Percentiles rank a stretch among this genome's conserved stretches.
Evolutionary conservation across 2,888 invertebrate genomes (phyloP).

Genomic region (Ethmia dodecea): DNA sequence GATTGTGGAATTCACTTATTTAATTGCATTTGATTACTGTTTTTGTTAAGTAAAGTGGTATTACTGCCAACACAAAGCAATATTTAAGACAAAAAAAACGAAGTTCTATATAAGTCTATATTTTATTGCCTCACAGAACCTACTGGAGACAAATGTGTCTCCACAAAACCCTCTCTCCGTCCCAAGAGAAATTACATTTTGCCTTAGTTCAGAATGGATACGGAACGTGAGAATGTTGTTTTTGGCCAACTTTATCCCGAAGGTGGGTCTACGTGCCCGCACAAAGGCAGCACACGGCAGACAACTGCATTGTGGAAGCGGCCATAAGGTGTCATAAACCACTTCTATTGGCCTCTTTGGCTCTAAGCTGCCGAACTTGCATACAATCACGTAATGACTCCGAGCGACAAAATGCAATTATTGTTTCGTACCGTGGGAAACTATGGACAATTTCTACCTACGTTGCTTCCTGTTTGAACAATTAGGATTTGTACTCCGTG

Average conservation of each 20-base stretch:
- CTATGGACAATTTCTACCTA: constrained; percentile 27
- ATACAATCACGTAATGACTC: constrained; percentile 69
- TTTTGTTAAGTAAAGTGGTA: too few relatives aligned
- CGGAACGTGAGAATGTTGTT: constrained; percentile 68
- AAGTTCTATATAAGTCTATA: too few relatives aligned
- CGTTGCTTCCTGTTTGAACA: constrained; percentile 10
- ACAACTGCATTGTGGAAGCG: constrained; percentile 51
- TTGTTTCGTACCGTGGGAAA: constrained; percentile 61
- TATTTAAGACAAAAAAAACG: too few relatives aligned
- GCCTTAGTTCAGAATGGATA: too few relatives aligned
- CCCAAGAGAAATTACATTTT: too few relatives aligned
- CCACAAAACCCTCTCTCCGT: too few relatives aligned
- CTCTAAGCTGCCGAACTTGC: constrained; percentile 60
- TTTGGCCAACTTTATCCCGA: constrained; percentile 52
- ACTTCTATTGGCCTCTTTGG: constrained; percentile 37
- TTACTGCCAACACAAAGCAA: too few relatives aligned
- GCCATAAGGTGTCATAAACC: constrained; percentile 50
- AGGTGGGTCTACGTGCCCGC: constrained; percentile 54
- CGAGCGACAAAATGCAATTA: constrained; percentile 62
- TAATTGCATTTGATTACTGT: too few relatives aligned
- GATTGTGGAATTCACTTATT: too few relatives aligned
- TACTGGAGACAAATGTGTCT: too few relatives aligned
- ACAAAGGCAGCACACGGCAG: constrained; percentile 43
- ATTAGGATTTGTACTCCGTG: too few relatives aligned
- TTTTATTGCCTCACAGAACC: too few relatives aligned